Evolutionary conservation across 2,797 vertebrate species (phyloP), one percentile per base, ranked within the genome.

Genomic region (Dendrocincla fuliginosa): DNA sequence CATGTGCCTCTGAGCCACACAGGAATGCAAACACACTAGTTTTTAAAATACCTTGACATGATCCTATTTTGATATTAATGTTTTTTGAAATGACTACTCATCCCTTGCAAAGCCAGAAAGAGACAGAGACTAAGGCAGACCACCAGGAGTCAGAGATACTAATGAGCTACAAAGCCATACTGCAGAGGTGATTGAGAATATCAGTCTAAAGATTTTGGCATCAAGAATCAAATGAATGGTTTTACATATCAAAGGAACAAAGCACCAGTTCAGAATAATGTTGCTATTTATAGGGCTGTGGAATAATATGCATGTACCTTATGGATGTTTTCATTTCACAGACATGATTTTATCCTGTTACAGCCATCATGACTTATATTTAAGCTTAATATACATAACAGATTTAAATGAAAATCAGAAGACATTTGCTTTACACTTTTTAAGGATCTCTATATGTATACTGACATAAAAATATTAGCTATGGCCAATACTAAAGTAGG

Each of bases 321-420:
- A 87, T 30, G 32, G 50, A 85, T 60, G 24, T 68, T 86, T 90
- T 61, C 53, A 50, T 41, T 85, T 84, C 90, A 84, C 68, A 89
- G 86, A 81, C 46, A 28, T 78, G 68, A 89, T 73, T 87, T 88
- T 30, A 57, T 78, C 89, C 78, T 64, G 22, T 52, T 56, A 82
- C 25, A 69, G 74, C 25, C 79, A 84, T 82, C 69, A 57, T 0
- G 2, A 84, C 61, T 91, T 73, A 68, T 3, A 67, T 35, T 46
- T 64, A 84, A 84, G 65, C 11, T 73, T 82, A 35, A 81, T n/a
- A 68, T 11, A 69, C 35, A 78, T 56, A 73, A 81, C 12, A 68
- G 47, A 87, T 88, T 84, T 63, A 80, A 78, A 82, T 50, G 2
- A 61, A 90, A 87, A 57, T 56, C 82, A 64, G 59, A 41, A 67